These are phyloP conservation scores for Rapana venosa DNA, from an alignment of 2,888 invertebrate species.

Conservation along the genomic window DNA sequence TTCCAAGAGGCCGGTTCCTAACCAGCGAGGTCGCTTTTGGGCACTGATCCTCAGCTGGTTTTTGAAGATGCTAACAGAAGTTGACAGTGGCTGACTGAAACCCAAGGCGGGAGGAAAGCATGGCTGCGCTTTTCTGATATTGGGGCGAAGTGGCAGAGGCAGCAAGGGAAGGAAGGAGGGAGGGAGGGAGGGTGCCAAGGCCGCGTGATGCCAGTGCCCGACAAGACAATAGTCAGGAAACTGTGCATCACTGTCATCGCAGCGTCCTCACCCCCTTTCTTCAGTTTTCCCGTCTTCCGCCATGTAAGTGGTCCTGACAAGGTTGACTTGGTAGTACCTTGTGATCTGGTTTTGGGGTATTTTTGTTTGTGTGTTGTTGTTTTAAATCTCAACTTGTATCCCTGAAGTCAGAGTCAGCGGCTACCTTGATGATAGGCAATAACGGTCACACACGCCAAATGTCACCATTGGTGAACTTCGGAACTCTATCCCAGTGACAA, in stretches of 20 bases:
- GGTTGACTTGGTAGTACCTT: too few species aligned
- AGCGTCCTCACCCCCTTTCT: not conserved
- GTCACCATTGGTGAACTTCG: too few species aligned
- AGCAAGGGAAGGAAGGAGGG: not conserved
- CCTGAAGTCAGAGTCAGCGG: too few species aligned
- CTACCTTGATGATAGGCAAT: too few species aligned
- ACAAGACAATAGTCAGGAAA: conserved; percentile 15
- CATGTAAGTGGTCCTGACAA: not conserved
- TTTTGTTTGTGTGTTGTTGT: too few species aligned
- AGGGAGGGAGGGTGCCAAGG: not conserved
- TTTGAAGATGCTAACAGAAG: conserved; percentile 21
- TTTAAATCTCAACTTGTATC: too few species aligned
- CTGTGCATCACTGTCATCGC: not conserved
- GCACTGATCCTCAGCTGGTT: conserved; percentile 19
- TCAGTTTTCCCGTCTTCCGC: not conserved
- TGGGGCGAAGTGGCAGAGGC: not conserved
- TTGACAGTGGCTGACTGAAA: not conserved
- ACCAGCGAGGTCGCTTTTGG: conserved; percentile 31
- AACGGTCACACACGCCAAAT: too few species aligned
- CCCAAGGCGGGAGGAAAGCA: not conserved
- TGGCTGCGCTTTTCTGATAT: conserved; percentile 28
- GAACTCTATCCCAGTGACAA: too few species aligned
- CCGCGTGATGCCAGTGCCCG: not conserved
- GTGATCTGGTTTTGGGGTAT: too few species aligned
- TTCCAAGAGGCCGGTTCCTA: not conserved